These are phyloP conservation scores for Ursus arctos DNA, from an alignment of 2,113 vertebrate genomes.

Conservation along the genomic window DNA sequence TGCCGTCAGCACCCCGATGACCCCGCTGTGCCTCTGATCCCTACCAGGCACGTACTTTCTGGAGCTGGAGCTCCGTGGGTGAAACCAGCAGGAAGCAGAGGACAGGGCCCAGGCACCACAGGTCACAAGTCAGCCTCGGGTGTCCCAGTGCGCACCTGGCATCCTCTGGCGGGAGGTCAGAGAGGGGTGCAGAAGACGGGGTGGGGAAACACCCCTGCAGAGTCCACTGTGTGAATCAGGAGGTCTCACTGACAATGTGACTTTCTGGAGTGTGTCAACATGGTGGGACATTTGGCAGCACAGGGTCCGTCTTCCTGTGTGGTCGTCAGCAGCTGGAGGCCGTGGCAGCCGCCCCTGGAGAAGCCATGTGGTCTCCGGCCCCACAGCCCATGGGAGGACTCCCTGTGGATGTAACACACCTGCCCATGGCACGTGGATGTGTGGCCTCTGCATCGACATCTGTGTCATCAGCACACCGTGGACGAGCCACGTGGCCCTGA, in stretches of 20 bases:
- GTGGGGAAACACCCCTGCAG: not conserved
- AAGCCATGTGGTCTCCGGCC: not conserved
- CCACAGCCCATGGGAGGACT: not conserved
- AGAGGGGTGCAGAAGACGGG: not conserved
- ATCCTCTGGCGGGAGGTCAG: not conserved
- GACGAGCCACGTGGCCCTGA: too few species aligned
- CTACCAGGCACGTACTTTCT: not conserved
- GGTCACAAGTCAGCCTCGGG: not conserved
- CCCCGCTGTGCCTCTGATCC: not conserved
- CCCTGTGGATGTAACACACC: accelerated
- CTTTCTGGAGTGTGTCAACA: not conserved
- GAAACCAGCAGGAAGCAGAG: not conserved
- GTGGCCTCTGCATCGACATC: not conserved
- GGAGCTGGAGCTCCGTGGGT: not conserved
- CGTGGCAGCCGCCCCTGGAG: not conserved
- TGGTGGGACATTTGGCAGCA: not conserved
- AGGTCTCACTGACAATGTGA: accelerated
- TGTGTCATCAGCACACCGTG: accelerated
- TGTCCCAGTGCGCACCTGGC: not conserved
- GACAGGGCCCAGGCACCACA: not conserved
- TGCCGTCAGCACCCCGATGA: not conserved
- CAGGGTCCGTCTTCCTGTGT: not conserved
- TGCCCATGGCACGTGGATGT: not conserved
- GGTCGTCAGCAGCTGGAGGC: not conserved
- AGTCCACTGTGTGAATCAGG: not conserved